Evolutionary conservation across 2,888 invertebrate genomes (phyloP).

Genomic region (Cremastinae sp.): DNA sequence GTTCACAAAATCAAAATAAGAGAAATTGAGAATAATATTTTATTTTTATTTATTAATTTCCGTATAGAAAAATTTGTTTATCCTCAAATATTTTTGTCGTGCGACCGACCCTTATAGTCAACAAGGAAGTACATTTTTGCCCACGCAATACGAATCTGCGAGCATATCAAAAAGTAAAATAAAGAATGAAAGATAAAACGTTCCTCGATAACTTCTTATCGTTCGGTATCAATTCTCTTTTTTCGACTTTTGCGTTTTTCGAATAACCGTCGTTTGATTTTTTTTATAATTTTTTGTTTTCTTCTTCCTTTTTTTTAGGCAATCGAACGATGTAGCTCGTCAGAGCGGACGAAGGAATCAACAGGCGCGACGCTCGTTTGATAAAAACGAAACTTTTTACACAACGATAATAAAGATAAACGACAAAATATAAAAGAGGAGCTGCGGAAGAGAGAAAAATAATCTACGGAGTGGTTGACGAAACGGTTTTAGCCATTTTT

Average conservation of each 20-base stretch:
- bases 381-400: too few relatives aligned
- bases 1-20: too few relatives aligned
- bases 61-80: too few relatives aligned
- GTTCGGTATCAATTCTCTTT: constrained; percentile 36
- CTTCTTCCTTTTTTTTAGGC: constrained; percentile 44
- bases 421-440: constrained; percentile 11
- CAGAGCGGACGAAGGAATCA: constrained; percentile 53
- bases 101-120: constrained; percentile 37
- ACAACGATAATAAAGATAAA: too few relatives aligned
- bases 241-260: too few relatives aligned
- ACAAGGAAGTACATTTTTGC: constrained; percentile 34
- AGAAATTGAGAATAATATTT: too few relatives aligned
- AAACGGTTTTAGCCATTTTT: too few relatives aligned
- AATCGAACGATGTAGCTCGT: constrained; percentile 67
- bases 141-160: constrained; percentile 51
- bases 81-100: too few relatives aligned
- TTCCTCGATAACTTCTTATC: constrained; percentile 48
- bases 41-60: constrained; percentile 6
- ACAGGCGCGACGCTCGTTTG: constrained; percentile 44
- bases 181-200: too few relatives aligned
- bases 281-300: constrained; percentile 14
- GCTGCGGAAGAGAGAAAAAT: constrained; percentile 10
- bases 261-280: not conserved
- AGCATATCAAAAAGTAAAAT: constrained; percentile 42
- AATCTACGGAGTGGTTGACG: constrained; percentile 32